Evolutionary conservation across 2,113 vertebrate species (phyloP), one percentile per base, ranked within the genome.

Genomic region (Pampusana beccarii): DNA sequence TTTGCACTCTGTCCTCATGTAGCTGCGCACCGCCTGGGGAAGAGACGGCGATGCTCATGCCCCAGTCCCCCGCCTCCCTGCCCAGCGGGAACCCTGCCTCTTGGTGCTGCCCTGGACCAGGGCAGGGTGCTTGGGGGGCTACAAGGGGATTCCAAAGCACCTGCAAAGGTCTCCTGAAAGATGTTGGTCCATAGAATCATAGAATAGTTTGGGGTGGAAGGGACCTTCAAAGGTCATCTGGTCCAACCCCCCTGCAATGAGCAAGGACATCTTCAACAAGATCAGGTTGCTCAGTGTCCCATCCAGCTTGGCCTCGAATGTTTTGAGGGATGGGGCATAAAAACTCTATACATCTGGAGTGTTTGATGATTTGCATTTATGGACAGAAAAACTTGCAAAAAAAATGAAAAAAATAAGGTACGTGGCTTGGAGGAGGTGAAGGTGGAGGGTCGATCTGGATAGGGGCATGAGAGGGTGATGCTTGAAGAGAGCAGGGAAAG

Each of bases 1-100:
- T 94, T 99, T 99, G 93, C 99, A 99, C 85, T 99, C 99, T 23
- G 99, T 99, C 95, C 99, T 98, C 98, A 99, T 99, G 97, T 99
- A 99, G 94, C 99, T 98, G 97, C 98, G 98, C 96, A 99, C 99
- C 1, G 99, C 99, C 99, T 99, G 96, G 10, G 81, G 70, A 50
- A 92, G 36, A 79, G 64, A 92, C 2, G 11, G 72, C 2, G 1
- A 15, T 0, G 60, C 53, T 96, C 82, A 97, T 86, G 15, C 18
- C 50, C 28, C 0, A 0, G 9, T 4, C 16, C 25, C 85, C 25
- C 3, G 1, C 24, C 17, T 42, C 34, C 23, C 80, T 81, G 53
- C 20, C 84, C 70, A 58, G n/a, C 1, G 73, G 42, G 73, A 91
- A 26, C 67, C 66, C 72, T 83, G 42, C 34, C 16, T 33, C 34